A percentile compares a stretch with the other conserved stretches of the same genome.
These are phyloP conservation scores for Allolobophora icterica DNA, from an alignment of 2,888 invertebrate species.

Conservation along the genomic window DNA sequence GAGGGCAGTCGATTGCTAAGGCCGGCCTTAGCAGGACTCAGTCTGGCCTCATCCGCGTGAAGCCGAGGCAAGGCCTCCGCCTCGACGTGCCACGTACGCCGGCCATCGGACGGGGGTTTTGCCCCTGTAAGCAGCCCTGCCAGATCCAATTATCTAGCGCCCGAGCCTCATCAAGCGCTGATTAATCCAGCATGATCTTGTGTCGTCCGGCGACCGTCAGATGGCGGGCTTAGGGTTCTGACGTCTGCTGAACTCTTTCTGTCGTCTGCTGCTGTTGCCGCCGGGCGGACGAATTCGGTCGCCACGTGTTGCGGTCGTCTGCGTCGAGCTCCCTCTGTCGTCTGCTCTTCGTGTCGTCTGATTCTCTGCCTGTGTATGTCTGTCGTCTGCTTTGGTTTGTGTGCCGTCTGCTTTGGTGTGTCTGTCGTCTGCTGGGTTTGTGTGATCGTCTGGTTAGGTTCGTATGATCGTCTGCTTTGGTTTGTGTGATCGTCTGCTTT, in stretches of 20 bases:
- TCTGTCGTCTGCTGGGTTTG: no score
- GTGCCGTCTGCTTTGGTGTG: no score
- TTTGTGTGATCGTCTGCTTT: no score
- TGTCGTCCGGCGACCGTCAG: neutral
- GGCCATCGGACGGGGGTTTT: neutral
- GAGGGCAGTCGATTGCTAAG: conserved; percentile 9
- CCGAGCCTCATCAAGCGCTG: conserved; percentile 21
- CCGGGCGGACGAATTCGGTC: neutral
- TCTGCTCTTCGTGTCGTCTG: neutral
- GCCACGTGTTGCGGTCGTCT: neutral
- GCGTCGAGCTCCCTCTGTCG: neutral
- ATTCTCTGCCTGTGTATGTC: no score
- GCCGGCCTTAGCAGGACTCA: neutral
- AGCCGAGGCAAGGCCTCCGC: conserved; percentile 1
- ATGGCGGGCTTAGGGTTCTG: conserved; percentile 22
- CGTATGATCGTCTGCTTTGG: no score
- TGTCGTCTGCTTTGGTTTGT: no score
- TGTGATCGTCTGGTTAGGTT: no score
- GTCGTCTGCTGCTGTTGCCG: neutral
- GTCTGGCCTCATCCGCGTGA: neutral
- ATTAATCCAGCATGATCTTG: conserved; percentile 28
- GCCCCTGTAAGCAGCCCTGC: conserved; percentile 9
- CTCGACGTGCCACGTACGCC: conserved; percentile 25
- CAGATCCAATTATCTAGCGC: conserved; percentile 22
- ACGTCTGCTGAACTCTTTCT: neutral